Evolutionary conservation across 2,888 invertebrate species (phyloP).

Genomic region (Sussaba pulchella): DNA sequence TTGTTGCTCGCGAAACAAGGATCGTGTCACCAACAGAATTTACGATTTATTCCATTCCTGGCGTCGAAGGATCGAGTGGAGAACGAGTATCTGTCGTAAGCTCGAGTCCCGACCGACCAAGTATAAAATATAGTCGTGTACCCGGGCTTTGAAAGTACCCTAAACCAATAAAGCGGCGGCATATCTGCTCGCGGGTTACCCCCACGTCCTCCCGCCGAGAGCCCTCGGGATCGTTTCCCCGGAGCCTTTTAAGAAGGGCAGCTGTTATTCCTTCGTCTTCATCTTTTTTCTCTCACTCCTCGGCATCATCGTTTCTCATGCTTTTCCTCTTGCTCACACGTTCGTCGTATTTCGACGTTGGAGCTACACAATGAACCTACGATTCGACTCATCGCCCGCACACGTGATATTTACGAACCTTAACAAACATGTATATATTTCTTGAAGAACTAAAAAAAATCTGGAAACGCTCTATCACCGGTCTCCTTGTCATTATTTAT

Average conservation of each 20-base stretch:
- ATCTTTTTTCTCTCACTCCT: constrained; percentile 48
- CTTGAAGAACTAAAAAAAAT: constrained; percentile 23
- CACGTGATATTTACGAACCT: constrained; percentile 53
- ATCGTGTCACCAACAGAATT: constrained; percentile 25
- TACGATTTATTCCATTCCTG: constrained; percentile 28
- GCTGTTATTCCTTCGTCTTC: constrained; percentile 65
- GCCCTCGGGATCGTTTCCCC: constrained; percentile 45
- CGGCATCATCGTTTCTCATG: constrained; percentile 25
- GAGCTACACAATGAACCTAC: constrained; percentile 8
- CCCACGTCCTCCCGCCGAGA: constrained; percentile 34
- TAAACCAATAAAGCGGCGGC: constrained; percentile 77
- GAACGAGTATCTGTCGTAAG: constrained; percentile 2
- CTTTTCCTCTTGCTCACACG: constrained; percentile 47
- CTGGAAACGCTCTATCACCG: constrained; percentile 9
- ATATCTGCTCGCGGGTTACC: constrained; percentile 43
- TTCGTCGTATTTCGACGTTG: constrained; percentile 20
- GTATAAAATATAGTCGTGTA: constrained; percentile 36
- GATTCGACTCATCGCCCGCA: constrained; percentile 41
- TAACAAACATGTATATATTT: constrained; percentile 35
- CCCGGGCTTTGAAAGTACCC: constrained; percentile 71
- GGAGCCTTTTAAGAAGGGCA: constrained; percentile 68
- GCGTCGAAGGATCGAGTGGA: background rate
- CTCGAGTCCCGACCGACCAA: constrained; percentile 50
- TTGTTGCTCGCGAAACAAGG: background rate
- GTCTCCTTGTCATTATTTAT: background rate